phyloP scores from a whole-genome alignment of 2,888 invertebrate species.

The Acleris literana region DNA sequence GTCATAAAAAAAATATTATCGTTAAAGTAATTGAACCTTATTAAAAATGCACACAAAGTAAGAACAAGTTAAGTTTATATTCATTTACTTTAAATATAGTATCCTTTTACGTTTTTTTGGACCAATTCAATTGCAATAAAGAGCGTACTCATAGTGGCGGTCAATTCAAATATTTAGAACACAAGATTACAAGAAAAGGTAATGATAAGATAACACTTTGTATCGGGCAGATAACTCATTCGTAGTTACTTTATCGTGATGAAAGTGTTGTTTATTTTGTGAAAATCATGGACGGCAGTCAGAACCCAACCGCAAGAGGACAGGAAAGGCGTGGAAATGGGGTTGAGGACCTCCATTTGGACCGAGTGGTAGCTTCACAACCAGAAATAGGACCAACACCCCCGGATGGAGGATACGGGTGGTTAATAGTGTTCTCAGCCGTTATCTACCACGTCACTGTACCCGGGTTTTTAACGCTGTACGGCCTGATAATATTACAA shows the following conservation, averaged over 20 bases:
- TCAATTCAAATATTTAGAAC: slow-evolving; percentile 72
- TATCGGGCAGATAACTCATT: slow-evolving; percentile 66
- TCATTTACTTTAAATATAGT: too few species aligned
- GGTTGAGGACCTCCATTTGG: slow-evolving; percentile 76
- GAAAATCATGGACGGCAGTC: slow-evolving; percentile 63
- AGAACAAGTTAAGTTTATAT: too few species aligned
- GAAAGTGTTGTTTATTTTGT: slow-evolving; percentile 67
- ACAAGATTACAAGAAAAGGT: slow-evolving; percentile 71
- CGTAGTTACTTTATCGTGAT: slow-evolving; percentile 62
- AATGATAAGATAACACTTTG: slow-evolving; percentile 79
- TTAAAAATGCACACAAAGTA: too few species aligned
- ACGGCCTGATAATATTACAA: slow-evolving; percentile 82
- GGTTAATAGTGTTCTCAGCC: slow-evolving; percentile 85
- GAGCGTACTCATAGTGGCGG: slow-evolving; percentile 53
- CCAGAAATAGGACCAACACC: slow-evolving; percentile 86
- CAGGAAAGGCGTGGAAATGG: slow-evolving; percentile 53
- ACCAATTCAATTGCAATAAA: background rate
- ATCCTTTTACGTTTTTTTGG: too few species aligned
- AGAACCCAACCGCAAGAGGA: slow-evolving; percentile 46
- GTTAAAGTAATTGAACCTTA: too few species aligned
- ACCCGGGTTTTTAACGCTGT: slow-evolving; percentile 80
- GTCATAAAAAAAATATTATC: slow-evolving; percentile 14
- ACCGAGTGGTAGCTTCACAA: slow-evolving; percentile 85
- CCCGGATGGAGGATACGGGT: slow-evolving; percentile 87
- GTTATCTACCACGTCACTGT: slow-evolving; percentile 85